A percentile compares a stretch with the other conserved stretches of the same genome.
phyloP scores from a whole-genome alignment of 2,797 vertebrate species.

The Tragelaphus eurycerus region DNA sequence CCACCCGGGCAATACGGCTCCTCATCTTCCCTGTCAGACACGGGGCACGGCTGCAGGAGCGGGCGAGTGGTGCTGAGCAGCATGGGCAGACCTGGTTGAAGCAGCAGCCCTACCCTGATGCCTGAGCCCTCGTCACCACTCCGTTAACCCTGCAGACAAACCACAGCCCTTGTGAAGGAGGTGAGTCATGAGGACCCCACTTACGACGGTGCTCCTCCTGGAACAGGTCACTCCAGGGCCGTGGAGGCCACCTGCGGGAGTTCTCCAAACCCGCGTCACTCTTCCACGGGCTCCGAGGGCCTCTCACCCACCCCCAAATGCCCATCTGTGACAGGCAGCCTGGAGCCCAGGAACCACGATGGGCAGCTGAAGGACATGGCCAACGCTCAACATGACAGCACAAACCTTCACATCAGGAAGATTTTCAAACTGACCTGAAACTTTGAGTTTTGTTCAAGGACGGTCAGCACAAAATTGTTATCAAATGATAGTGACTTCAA shows the following conservation, averaged over 20 bases:
- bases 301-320: too few species aligned
- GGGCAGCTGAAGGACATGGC: not conserved
- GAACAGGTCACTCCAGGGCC: not conserved
- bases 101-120: not conserved
- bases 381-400: not conserved
- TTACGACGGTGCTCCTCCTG: not conserved
- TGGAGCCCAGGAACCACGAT: not conserved
- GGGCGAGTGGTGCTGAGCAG: accelerated
- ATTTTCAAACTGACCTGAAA: not conserved
- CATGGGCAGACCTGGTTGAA: not conserved
- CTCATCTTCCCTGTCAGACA: not conserved
- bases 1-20: not conserved
- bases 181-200: not conserved
- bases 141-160: not conserved
- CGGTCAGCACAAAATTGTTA: not conserved
- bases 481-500: not conserved
- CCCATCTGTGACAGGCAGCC: not conserved
- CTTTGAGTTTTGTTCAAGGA: not conserved
- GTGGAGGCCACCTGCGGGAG: not conserved
- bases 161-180: not conserved
- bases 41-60: not conserved
- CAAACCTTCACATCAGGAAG: not conserved
- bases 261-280: not conserved
- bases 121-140: not conserved
- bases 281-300: not conserved